These are phyloP conservation scores for Hippoglossus hippoglossus DNA, from an alignment of 2,797 vertebrate genomes.

Conservation along the genomic window DNA sequence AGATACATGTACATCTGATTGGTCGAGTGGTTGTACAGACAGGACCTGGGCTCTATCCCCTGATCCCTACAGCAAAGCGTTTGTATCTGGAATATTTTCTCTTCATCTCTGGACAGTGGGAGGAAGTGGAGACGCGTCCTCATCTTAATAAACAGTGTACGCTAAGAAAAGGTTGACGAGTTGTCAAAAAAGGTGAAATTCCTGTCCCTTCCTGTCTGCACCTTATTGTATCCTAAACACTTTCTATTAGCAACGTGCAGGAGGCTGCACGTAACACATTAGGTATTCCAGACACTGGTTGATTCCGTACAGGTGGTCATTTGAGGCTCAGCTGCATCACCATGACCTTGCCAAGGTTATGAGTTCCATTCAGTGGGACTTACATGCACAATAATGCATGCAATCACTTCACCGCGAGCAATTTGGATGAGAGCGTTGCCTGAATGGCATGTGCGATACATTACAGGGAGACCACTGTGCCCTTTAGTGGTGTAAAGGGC, in stretches of 20 bases:
- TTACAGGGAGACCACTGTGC: constrained; percentile 8
- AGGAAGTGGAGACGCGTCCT: no score
- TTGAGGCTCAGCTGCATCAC: constrained; percentile 20
- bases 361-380: constrained; percentile 39
- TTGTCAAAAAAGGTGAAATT: no score
- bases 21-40: no score
- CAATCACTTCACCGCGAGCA: constrained; percentile 47
- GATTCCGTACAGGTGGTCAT: constrained; percentile 42
- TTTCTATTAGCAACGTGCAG: background rate
- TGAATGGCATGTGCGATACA: constrained; percentile 28
- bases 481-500: constrained; percentile 35
- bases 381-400: constrained; percentile 27
- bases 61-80: no score
- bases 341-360: constrained; percentile 63
- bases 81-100: no score
- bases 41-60: no score
- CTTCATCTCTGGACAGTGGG: no score
- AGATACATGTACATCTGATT: no score
- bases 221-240: no score
- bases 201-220: no score
- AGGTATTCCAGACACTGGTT: constrained; percentile 10
- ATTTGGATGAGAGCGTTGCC: constrained; percentile 43
- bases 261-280: background rate
- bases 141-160: no score
- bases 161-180: no score